Evolutionary conservation across 2,797 vertebrate genomes (phyloP), one percentile per base, ranked within the genome.

Genomic region (Falco naumanni): DNA sequence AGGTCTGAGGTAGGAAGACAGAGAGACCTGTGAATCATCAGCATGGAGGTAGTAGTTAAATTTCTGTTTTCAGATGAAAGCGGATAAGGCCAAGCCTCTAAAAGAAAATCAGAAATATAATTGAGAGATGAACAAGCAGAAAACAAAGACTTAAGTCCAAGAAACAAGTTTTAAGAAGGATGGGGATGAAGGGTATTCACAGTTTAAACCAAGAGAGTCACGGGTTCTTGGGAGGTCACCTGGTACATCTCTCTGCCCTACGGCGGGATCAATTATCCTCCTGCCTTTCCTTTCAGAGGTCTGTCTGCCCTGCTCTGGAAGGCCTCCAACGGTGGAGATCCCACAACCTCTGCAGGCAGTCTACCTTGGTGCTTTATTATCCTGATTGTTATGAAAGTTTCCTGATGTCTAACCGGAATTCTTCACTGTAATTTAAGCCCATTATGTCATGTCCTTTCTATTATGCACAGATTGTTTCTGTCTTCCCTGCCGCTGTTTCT

Each of bases 401-500:
- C 96, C 96, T 97, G 94, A 96, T 93, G 96, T 96, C 90, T 96
- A 94, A 96, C 94, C 6, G 31, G 95, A 96, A 95, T 96, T 80
- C 94, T 94, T 78, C 0, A 1, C 83, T 94, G 94, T 74, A 97
- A 96, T 96, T 96, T 91, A 96, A 97, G 70, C 91, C 90, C 94
- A 95, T 96, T 97, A 96, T 95, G 94, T 97, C 96, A 94, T 93
- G 94, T 97, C 95, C 95, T 95, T 95, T 97, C 93, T 90, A 84
- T 96, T 93, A 90, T 45, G 79, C 79, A 86, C 96, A 96, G 93
- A 96, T 93, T 96, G 91, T 95, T 95, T 94, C 93, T 96, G 91
- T 93, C 96, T 96, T 86, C 79, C 56, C 70, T 72, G 89, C n/a
- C 4, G 4, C 61, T 86, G 92, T 91, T 95, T 93, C 72, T 95